phyloP scores from a whole-genome alignment of 2,113 vertebrate species.

The Aspiorhynchus laticeps region DNA sequence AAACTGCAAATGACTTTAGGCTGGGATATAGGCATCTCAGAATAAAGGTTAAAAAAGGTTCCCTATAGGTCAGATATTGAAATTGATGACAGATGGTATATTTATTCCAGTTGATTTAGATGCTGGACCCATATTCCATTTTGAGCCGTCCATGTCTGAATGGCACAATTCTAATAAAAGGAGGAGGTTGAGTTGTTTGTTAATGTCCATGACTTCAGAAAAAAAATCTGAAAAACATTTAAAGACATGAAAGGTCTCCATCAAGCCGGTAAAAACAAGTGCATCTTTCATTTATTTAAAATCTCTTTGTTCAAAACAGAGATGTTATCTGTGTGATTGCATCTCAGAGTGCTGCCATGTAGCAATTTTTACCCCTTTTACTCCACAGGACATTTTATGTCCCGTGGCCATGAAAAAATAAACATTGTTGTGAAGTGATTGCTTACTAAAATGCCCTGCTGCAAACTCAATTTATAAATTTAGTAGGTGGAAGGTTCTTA shows the following conservation, averaged over 20 bases:
- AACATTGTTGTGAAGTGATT: conserved; percentile 10
- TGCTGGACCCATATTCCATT: neutral
- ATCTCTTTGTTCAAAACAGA: conserved; percentile 47
- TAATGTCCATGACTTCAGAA: conserved; percentile 24
- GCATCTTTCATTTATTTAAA: conserved; percentile 51
- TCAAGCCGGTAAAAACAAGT: conserved; percentile 14
- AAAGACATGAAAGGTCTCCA: conserved; percentile 51
- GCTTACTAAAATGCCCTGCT: neutral
- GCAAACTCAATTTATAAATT: conserved; percentile 12
- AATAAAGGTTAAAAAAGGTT: neutral
- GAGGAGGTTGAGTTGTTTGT: neutral
- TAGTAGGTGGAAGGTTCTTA: neutral
- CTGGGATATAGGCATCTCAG: neutral
- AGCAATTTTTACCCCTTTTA: conserved; percentile 19
- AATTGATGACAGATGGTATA: neutral
- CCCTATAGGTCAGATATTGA: neutral
- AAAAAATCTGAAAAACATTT: conserved; percentile 26
- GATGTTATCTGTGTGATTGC: conserved; percentile 49
- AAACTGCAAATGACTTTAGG: neutral
- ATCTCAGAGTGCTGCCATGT: conserved; percentile 14
- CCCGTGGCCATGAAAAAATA: conserved; percentile 31
- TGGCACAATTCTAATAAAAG: conserved; percentile 19
- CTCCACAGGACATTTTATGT: neutral
- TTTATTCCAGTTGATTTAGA: neutral
- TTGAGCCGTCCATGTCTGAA: neutral